Base-by-base conservation (phyloP, 2,888 invertebrate genomes). In the Dusona sp. region DNA sequence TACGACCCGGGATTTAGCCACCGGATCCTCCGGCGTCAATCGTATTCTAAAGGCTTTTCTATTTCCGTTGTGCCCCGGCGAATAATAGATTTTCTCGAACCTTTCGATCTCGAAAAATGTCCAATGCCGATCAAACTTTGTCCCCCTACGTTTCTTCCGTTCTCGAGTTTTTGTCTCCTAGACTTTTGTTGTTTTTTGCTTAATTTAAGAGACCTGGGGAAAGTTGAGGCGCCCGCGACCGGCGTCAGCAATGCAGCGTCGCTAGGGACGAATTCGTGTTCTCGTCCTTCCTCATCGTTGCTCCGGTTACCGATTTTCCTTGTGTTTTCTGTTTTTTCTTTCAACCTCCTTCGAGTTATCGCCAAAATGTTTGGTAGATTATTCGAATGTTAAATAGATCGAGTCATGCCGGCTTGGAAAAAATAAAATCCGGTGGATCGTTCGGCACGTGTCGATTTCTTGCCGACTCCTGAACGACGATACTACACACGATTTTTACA, bases 221-320 rank as follows among this genome's bases (percentile, higher is more conserved):
- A 33, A 81, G 67, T 72, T 64, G 45, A 61, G 38, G 57, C 83
- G 85, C 85, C 77, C 45, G 72, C 42, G 79, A 83, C 86, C 88
- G 90, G 89, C 92, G 93, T 94, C 94, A 94, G 93, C 92, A 92
- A 88, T 89, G 90, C 90, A 89, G 85, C 88, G 88, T 88, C 89
- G 88, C 88, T 87, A 89, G 86, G 87, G 88, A 84, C 64, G 88
- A 85, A 68, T 82, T 45, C 36, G 79, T 86, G 83, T 87, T 90
- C 89, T 89, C 92, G 90, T 92, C 92, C 88, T 90, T 93, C 93
- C 91, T 92, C 94, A 92, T 94, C 91, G 86, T 92, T 78, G 87
- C 88, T 81, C 77, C 83, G 70, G 42, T 54, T 61, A 2, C 38
- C 19, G 13, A 33, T 45, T n/a, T 65, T 54, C 22, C 33, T 51